Base-by-base conservation (phyloP, 1,140 invertebrate species). In the Diuraphis noxia region DNA sequence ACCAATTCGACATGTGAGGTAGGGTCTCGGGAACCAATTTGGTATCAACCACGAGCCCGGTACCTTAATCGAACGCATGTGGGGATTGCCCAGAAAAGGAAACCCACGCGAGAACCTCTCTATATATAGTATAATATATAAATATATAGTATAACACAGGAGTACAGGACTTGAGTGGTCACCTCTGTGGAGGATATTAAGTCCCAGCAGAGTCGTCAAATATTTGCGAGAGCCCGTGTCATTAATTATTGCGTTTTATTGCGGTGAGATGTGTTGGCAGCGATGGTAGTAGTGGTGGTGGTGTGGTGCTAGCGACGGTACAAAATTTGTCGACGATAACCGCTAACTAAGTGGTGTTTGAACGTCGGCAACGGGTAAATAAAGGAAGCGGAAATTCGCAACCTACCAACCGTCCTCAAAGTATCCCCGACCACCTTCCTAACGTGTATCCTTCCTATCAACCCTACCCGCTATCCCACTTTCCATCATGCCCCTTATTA, bases 241-340 rank as follows among this genome's bases (percentile, higher is more conserved):
- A 88, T 88, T 88, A 72, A 88, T 88, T 41, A 41, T 41, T n/a
- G 38, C 52, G 87, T 63, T 72, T 63, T 88, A 72, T 88, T 72
- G 9, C 46, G 49, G 10, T 23, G 5, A 72, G 56, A 72, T 72
- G 40, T 43, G 25, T 30, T 41, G 41, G 41, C 81, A 19, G 49
- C 21, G 52, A 30, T 56, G 10, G 52, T 13, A 3, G 52, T 30
- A 30, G 9, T 30, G 43, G 43, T 46, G 13, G 8, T n/a, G 46
- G 46, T 9, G 52, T 63, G 30, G 56, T 5, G 30, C 30, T n/a
- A 30, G 30, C 13, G 38, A 38, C 86, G 86, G 46, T 41, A 56
- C 38, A 38, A 41, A 88, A 88, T 88, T 88, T 72, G 87, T 72
- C 87, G 52, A 72, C 87, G 87, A 72, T 88, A 88, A 88, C 87